These are phyloP conservation scores for Dendrolimus kikuchii DNA, from an alignment of 1,140 invertebrate species.

Conservation along the genomic window DNA sequence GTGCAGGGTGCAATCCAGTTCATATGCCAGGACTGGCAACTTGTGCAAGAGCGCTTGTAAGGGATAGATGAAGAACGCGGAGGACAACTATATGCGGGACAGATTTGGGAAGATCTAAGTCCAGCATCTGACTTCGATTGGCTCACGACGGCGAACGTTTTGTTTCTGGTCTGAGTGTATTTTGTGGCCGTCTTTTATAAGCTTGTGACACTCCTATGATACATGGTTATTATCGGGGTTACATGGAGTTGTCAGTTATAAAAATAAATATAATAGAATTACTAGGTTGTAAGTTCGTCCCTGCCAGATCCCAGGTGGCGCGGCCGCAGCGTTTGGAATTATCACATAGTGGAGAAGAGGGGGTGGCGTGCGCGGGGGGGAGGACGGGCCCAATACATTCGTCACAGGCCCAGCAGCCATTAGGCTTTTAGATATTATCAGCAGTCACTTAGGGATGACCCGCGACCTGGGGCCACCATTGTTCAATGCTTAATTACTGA, in stretches of 20 bases:
- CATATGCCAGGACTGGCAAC: too few relatives aligned
- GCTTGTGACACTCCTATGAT: too few relatives aligned
- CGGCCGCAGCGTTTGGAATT: constrained; percentile 71
- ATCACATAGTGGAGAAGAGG: constrained; percentile 63
- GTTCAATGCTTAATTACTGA: constrained; percentile 64
- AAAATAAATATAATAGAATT: neutral
- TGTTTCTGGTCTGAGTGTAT: too few relatives aligned
- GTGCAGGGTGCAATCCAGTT: too few relatives aligned
- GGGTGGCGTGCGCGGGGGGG: constrained; percentile 23
- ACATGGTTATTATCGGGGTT: neutral
- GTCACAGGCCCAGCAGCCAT: constrained; percentile 70
- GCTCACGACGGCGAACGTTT: too few relatives aligned
- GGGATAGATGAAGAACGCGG: too few relatives aligned
- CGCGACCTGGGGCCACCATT: constrained; percentile 56
- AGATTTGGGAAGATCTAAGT: too few relatives aligned
- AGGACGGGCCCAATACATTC: constrained; percentile 53
- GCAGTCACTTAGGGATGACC: constrained; percentile 52
- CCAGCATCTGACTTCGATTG: too few relatives aligned
- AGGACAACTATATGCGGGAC: too few relatives aligned
- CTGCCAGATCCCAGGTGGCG: constrained; percentile 66
- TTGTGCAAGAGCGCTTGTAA: too few relatives aligned
- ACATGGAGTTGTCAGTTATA: neutral
- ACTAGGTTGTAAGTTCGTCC: constrained; percentile 30
- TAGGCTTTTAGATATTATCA: constrained; percentile 72
- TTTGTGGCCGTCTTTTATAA: too few relatives aligned